Evolutionary conservation across 2,113 vertebrate genomes (phyloP).

Genomic region (Struthio camelus): DNA sequence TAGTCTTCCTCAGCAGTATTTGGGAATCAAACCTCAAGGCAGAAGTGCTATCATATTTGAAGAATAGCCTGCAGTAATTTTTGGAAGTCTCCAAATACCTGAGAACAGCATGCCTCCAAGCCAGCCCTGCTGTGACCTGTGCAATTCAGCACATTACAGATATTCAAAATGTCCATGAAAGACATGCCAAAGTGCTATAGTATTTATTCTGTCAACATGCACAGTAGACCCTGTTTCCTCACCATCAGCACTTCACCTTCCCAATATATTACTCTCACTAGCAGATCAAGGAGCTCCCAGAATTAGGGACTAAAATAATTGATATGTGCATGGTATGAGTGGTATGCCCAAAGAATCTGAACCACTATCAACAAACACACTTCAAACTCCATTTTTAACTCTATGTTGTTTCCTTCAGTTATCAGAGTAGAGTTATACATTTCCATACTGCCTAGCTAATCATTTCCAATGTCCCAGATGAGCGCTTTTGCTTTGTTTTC

Average conservation of each 20-base stretch:
- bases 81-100: background rate
- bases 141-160: background rate
- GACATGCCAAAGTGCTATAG: background rate
- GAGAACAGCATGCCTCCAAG: fast-evolving
- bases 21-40: background rate
- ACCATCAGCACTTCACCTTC: background rate
- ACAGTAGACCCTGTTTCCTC: background rate
- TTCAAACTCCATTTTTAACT: conserved; percentile 15
- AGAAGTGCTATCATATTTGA: background rate
- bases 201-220: background rate
- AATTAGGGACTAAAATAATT: background rate
- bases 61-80: background rate
- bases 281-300: background rate
- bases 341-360: background rate
- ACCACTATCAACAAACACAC: background rate
- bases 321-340: background rate
- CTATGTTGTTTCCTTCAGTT: background rate
- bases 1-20: background rate
- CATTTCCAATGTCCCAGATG: background rate
- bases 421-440: background rate
- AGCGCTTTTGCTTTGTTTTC: background rate
- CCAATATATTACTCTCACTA: background rate
- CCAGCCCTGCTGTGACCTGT: background rate
- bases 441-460: background rate
- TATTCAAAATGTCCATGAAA: background rate